Percentiles rank a stretch among this genome's conserved stretches.
These are phyloP conservation scores for Gila orcuttii DNA, from an alignment of 2,113 vertebrate genomes.

Conservation along the genomic window DNA sequence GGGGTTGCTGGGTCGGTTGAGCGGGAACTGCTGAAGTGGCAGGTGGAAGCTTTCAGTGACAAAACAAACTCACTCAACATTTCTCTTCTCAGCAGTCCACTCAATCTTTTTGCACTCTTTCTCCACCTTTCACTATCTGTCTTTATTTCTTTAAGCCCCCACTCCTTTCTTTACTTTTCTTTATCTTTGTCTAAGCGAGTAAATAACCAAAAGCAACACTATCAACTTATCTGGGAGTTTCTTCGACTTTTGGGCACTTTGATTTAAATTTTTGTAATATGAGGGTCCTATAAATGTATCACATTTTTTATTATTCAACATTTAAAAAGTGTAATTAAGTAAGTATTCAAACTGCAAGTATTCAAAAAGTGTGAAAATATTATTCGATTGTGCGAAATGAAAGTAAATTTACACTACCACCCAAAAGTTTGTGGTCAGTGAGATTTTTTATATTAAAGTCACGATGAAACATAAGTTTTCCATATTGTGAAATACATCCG, in stretches of 20 bases:
- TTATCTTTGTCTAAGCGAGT: conserved; percentile 23
- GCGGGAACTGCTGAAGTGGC: conserved; percentile 55
- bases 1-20: conserved; percentile 47
- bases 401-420: neutral
- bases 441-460: neutral
- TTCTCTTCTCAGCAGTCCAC: conserved; percentile 43
- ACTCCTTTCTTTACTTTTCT: conserved; percentile 29
- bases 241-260: neutral
- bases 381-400: neutral
- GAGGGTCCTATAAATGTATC: neutral
- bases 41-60: conserved; percentile 55
- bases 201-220: conserved; percentile 9
- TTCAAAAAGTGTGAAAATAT: neutral
- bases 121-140: conserved; percentile 35
- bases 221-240: neutral
- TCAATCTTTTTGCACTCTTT: conserved; percentile 25
- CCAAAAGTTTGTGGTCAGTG: neutral
- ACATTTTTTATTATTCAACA: neutral
- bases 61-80: conserved; percentile 52
- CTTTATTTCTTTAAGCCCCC: conserved; percentile 27
- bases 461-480: no score
- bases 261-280: neutral
- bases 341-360: neutral
- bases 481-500: no score
- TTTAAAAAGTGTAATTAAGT: neutral